These are phyloP conservation scores for Grammomys surdaster DNA, from an alignment of 2,113 vertebrate species.

Conservation along the genomic window DNA sequence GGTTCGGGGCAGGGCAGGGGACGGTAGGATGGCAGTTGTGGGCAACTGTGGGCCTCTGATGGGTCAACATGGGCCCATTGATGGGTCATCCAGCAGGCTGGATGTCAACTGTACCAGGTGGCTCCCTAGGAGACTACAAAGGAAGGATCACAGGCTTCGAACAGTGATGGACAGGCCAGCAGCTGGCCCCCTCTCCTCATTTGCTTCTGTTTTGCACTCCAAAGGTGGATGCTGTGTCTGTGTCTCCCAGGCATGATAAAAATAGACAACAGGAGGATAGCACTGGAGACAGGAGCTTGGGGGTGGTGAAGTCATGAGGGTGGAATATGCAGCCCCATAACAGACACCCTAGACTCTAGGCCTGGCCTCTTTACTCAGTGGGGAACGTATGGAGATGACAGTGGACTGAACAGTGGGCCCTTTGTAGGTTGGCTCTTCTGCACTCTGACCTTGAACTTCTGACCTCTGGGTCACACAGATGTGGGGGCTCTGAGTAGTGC, in stretches of 20 bases:
- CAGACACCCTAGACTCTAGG: background rate
- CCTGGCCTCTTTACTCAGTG: background rate
- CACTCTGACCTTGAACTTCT: background rate
- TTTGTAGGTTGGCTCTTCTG: no score
- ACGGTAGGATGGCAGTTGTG: no score
- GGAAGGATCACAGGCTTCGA: background rate
- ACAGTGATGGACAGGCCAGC: background rate
- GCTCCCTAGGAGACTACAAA: background rate
- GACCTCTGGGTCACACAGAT: background rate
- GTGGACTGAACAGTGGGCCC: no score
- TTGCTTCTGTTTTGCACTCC: rapidly evolving
- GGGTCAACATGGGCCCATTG: no score
- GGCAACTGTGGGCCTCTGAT: background rate
- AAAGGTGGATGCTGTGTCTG: rapidly evolving
- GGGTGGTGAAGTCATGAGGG: background rate
- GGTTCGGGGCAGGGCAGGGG: no score
- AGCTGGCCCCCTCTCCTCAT: background rate
- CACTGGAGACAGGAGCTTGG: background rate
- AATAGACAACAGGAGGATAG: no score
- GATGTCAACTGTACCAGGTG: background rate
- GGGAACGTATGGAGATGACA: rapidly evolving
- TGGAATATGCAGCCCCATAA: background rate
- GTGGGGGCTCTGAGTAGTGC: no score
- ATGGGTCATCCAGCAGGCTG: no score
- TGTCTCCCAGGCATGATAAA: background rate